A percentile compares a stretch with the other conserved stretches of the same genome.
Conservation (phyloP, 2,113 vertebrate species). For the Psittacula cyanocephala region DNA sequence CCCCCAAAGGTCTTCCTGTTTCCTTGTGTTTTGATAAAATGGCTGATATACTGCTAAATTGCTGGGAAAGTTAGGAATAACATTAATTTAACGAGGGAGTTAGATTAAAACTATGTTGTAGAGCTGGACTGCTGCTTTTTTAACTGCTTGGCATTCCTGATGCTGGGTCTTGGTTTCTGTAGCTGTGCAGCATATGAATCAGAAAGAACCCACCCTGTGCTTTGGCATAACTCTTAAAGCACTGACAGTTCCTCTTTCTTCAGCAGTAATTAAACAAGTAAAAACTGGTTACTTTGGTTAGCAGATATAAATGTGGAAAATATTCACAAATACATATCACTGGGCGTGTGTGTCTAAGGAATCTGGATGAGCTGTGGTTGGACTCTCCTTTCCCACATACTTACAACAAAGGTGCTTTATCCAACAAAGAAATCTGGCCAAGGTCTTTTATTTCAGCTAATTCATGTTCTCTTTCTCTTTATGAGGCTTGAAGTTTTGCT, state of each 20-base stretch:
- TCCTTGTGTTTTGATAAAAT: slow-evolving; percentile 27
- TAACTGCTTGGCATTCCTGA: slow-evolving; percentile 65
- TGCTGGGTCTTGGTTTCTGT: slow-evolving; percentile 63
- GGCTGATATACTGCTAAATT: slow-evolving; percentile 3
- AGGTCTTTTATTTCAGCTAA: slow-evolving; percentile 57
- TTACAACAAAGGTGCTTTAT: slow-evolving; percentile 67
- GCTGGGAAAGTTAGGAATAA: background rate
- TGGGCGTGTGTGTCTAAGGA: slow-evolving; percentile 61
- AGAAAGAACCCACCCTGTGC: slow-evolving; percentile 62
- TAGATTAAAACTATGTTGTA: slow-evolving; percentile 29
- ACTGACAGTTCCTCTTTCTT: slow-evolving; percentile 60
- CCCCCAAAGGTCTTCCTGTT: slow-evolving; percentile 3
- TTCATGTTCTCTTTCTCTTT: background rate
- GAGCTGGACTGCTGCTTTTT: slow-evolving; percentile 15
- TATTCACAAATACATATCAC: slow-evolving; percentile 24
- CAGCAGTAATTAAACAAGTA: slow-evolving; percentile 65
- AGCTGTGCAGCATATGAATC: slow-evolving; percentile 64
- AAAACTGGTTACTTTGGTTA: slow-evolving; percentile 67
- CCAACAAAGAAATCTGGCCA: slow-evolving; percentile 44
- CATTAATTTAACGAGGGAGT: background rate
- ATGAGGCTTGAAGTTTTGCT: background rate
- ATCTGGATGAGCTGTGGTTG: slow-evolving; percentile 63
- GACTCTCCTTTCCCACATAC: slow-evolving; percentile 61
- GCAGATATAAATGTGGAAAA: slow-evolving; percentile 61
- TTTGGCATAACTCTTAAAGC: slow-evolving; percentile 54